Percentiles rank a stretch among this genome's conserved stretches.
Evolutionary conservation across 2,888 invertebrate genomes (phyloP).

Genomic region (Meteorus cinctellus): DNA sequence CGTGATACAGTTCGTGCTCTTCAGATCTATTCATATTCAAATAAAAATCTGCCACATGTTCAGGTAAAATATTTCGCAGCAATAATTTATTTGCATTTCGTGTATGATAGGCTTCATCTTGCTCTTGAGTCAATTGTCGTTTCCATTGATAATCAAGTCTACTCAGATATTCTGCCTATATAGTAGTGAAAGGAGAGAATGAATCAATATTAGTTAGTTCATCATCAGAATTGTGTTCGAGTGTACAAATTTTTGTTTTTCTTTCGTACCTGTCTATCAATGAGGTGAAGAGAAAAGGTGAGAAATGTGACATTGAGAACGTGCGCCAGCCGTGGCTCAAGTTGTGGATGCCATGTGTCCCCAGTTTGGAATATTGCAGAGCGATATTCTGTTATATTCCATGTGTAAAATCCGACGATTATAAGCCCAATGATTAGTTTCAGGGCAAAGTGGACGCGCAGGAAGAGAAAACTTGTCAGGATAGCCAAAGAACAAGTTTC

Average conservation of each 20-base stretch:
- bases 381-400: constrained; percentile 80
- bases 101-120: constrained; percentile 89
- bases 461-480: constrained; percentile 86
- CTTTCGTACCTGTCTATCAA: constrained; percentile 84
- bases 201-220: not conserved
- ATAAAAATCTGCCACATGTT: constrained; percentile 90
- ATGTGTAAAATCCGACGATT: constrained; percentile 80
- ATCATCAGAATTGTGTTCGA: not conserved
- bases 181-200: constrained; percentile 35
- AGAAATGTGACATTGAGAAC: constrained; percentile 83
- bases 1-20: constrained; percentile 86
- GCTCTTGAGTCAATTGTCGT: constrained; percentile 84
- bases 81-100: constrained; percentile 91
- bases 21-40: constrained; percentile 81
- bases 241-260: not conserved
- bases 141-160: constrained; percentile 90
- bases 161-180: constrained; percentile 86
- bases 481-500: constrained; percentile 80
- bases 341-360: constrained; percentile 81
- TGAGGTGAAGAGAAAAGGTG: constrained; percentile 85
- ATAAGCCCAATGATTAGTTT: constrained; percentile 83
- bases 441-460: constrained; percentile 87
- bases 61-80: constrained; percentile 93
- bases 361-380: constrained; percentile 76
- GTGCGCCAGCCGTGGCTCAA: constrained; percentile 83